Conservation (phyloP, 2,888 invertebrate genomes). For the Caenorhabditis panamensis region DNA sequence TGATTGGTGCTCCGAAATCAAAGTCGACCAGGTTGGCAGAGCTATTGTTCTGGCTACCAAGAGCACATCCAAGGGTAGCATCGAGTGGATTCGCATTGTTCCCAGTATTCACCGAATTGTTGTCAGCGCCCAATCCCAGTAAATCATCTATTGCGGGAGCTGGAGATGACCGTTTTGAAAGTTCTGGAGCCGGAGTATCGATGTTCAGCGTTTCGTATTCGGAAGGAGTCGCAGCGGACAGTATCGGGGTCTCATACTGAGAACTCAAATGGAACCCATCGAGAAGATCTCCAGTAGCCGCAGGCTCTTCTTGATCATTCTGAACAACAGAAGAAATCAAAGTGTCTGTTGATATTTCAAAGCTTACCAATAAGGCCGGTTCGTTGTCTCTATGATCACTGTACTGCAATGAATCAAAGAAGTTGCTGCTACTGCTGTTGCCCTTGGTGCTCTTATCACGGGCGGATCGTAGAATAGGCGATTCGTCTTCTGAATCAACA, state of each 20-base stretch:
- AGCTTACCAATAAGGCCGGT: slow-evolving; percentile 33
- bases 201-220: slow-evolving; percentile 31
- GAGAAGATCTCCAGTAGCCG: slow-evolving; percentile 41
- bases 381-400: slow-evolving; percentile 32
- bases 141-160: slow-evolving; percentile 57
- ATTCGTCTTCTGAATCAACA: slow-evolving; percentile 57
- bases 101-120: neutral
- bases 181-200: neutral
- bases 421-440: slow-evolving; percentile 22
- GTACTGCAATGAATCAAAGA: slow-evolving; percentile 58
- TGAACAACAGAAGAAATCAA: neutral
- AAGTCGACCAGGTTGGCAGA: slow-evolving; percentile 42
- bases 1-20: slow-evolving; percentile 55
- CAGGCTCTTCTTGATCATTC: slow-evolving; percentile 35
- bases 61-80: no score
- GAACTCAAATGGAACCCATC: slow-evolving; percentile 35
- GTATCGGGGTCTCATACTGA: slow-evolving; percentile 51
- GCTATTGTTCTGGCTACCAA: slow-evolving; percentile 14
- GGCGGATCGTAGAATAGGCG: slow-evolving; percentile 41
- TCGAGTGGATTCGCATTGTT: neutral
- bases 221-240: slow-evolving; percentile 53
- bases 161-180: slow-evolving; percentile 23
- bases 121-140: slow-evolving; percentile 36
- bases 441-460: slow-evolving; percentile 24
- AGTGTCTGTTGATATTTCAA: neutral